Base-by-base conservation (phyloP, 2,113 vertebrate genomes). In the Cercocebus atys region DNA sequence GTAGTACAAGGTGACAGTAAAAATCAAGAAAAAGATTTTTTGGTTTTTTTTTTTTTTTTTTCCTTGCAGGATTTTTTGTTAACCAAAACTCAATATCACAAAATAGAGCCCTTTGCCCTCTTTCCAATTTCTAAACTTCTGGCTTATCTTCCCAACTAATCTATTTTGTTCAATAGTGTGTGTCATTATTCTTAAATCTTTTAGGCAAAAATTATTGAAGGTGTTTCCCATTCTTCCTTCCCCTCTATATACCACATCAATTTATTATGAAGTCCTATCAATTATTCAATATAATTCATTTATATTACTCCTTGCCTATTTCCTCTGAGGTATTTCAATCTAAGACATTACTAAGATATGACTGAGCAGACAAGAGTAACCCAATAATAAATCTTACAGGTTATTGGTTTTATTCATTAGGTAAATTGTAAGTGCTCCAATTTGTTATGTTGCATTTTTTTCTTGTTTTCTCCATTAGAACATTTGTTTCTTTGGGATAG, bases 211-310 rank as follows among this genome's bases (percentile, higher is more conserved):
- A 93, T 66, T 90, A 40, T 87, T 86, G 76, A 75, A 89, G 38
- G 14, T 38, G 22, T 64, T 61, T 80, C 70, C 68, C 43, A 12
- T 75, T 88, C 14, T 87, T 92, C 30, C 35, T 93, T 94, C 45
- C 68, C 7, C n/a, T 96, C 76, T 90, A 96, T 80, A 61, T 73
- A 64, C 7, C 47, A 88, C 79, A 72, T 82, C 52, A 70, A 93
- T 90, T 94, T 83, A 93, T 96, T 76, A 84, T 45, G 13, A 96
- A 73, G 13, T 80, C 40, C 18, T 89, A 90, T 96, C 45, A 94
- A 94, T 95, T 92, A 97, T 94, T 94, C 27, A 97, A 92, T 97
- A 87, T 75, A 89, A 84, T 73, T 94, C 64, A 93, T 89, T 52
- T 90, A 40, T 89, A 73, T 73, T n/a, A 16, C 84, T 82, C 64